These are phyloP conservation scores for Anastrepha ludens DNA, from an alignment of 1,140 invertebrate species.

Conservation along the genomic window DNA sequence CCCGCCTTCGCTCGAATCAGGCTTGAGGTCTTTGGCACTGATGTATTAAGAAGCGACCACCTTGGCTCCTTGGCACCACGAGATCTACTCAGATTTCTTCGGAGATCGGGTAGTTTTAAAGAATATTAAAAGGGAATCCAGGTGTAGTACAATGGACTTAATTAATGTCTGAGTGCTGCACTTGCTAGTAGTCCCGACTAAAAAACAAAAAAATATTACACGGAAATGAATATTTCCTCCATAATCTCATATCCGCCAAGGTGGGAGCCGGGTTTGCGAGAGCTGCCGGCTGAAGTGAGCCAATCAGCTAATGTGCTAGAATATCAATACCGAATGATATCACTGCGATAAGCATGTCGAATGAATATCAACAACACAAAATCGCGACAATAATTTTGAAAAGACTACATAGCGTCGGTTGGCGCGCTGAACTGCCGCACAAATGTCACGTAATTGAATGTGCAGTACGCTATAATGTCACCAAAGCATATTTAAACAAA, in stretches of 20 bases:
- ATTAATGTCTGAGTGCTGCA: too few relatives aligned
- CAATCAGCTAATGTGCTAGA: background rate
- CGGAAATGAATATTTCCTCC: background rate
- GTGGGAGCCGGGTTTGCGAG: background rate
- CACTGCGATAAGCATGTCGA: constrained; percentile 44
- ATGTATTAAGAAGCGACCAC: too few relatives aligned
- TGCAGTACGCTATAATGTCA: constrained; percentile 32
- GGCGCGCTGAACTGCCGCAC: constrained; percentile 7
- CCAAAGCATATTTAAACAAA: constrained; percentile 72
- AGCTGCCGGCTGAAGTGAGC: background rate
- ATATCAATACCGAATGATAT: constrained; percentile 22
- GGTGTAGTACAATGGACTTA: too few relatives aligned
- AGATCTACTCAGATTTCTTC: too few relatives aligned
- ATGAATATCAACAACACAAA: constrained; percentile 47
- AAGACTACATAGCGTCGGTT: background rate
- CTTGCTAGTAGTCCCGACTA: too few relatives aligned
- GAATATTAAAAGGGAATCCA: too few relatives aligned
- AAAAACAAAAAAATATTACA: too few relatives aligned
- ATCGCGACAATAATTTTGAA: constrained; percentile 39
- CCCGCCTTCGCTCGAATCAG: too few relatives aligned
- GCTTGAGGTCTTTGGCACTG: too few relatives aligned
- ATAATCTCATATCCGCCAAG: background rate
- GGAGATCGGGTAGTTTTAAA: too few relatives aligned
- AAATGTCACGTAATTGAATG: constrained; percentile 69
- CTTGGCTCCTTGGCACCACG: too few relatives aligned